These are phyloP conservation scores for Alosa sapidissima DNA, from an alignment of 2,797 vertebrate genomes.

Conservation along the genomic window DNA sequence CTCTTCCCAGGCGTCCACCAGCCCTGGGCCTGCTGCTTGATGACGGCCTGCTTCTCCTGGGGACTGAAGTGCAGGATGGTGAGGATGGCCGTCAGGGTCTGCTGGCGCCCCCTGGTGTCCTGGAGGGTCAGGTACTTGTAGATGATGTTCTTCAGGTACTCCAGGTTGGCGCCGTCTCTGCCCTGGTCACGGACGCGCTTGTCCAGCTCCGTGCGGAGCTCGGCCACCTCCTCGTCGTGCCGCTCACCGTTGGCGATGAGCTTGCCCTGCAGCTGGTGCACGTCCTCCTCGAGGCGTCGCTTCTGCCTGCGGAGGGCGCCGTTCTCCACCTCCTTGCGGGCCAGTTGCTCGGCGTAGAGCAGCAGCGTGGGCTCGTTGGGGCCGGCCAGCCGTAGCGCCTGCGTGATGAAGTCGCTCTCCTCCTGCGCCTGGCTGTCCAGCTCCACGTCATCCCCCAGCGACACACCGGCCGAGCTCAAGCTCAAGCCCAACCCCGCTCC, in stretches of 20 bases:
- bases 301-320: slow-evolving; percentile 78
- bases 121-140: slow-evolving; percentile 87
- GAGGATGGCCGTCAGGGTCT: slow-evolving; percentile 89
- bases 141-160: slow-evolving; percentile 94
- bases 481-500: neutral
- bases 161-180: slow-evolving; percentile 91
- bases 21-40: slow-evolving; percentile 69
- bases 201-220: slow-evolving; percentile 73
- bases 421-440: slow-evolving; percentile 37
- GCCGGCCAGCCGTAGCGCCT: slow-evolving; percentile 61
- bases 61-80: slow-evolving; percentile 95
- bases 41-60: slow-evolving; percentile 80
- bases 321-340: slow-evolving; percentile 87
- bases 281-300: slow-evolving; percentile 78
- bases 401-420: slow-evolving; percentile 61
- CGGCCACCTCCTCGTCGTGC: slow-evolving; percentile 72
- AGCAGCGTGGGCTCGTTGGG: slow-evolving; percentile 82
- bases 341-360: slow-evolving; percentile 89
- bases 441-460: slow-evolving; percentile 50
- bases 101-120: slow-evolving; percentile 82
- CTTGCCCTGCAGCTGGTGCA: slow-evolving; percentile 78
- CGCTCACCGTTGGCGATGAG: slow-evolving; percentile 76
- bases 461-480: too few relatives aligned
- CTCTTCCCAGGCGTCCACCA: slow-evolving; percentile 78
- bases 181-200: slow-evolving; percentile 81